A percentile compares a stretch with the other conserved stretches of the same genome.
These are phyloP conservation scores for Lanistes nyassanus DNA, from an alignment of 1,140 invertebrate species.

Conservation along the genomic window DNA sequence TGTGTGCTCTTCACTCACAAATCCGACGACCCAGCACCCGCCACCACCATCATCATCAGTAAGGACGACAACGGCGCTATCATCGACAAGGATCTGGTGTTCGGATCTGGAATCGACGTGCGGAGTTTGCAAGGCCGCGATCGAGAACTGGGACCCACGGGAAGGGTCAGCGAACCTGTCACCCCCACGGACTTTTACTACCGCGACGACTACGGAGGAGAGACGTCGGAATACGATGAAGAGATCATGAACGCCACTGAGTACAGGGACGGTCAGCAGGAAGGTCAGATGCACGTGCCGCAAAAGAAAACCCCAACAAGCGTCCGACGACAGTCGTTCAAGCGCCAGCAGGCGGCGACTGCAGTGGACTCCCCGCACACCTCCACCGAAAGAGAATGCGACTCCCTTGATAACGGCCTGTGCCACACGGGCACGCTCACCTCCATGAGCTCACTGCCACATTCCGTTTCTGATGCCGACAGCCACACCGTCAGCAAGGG, in stretches of 20 bases:
- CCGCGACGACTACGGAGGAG: not conserved
- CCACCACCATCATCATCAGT: not conserved
- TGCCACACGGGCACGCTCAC: not conserved
- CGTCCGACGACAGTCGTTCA: slow-evolving; percentile 3
- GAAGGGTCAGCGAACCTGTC: too few relatives aligned
- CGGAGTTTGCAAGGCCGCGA: too few relatives aligned
- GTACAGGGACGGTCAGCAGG: slow-evolving; percentile 1
- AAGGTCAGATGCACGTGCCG: not conserved
- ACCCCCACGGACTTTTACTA: not conserved
- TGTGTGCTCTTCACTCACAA: slow-evolving; percentile 40
- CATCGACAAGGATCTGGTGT: too few relatives aligned
- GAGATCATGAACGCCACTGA: not conserved
- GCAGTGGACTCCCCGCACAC: not conserved
- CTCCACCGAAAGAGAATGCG: not conserved
- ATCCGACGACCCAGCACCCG: not conserved
- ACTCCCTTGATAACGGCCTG: not conserved
- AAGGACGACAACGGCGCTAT: not conserved
- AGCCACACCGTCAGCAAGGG: not conserved
- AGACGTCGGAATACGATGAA: slow-evolving; percentile 6
- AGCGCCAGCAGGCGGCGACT: not conserved
- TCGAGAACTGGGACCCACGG: too few relatives aligned
- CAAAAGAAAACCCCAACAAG: not conserved
- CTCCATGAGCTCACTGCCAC: not conserved
- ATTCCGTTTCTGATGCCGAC: not conserved
- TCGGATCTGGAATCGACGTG: too few relatives aligned